A percentile compares a stretch with the other conserved stretches of the same genome.
These are phyloP conservation scores for Trichogramma dendrolimi DNA, from an alignment of 2,888 invertebrate species.

Conservation along the genomic window DNA sequence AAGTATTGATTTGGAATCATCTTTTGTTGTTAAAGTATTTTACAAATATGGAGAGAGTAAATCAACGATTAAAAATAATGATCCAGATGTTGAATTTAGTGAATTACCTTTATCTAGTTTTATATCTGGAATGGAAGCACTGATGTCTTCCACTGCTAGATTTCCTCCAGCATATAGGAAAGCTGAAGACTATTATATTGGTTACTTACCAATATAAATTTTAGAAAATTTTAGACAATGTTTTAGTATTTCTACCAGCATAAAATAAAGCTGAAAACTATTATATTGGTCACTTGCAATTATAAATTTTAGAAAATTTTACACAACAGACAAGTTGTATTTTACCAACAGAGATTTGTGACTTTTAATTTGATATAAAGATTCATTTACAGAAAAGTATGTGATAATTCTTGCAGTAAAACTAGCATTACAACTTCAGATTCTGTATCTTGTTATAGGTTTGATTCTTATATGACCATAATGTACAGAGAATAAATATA, in stretches of 20 bases:
- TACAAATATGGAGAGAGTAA: slow-evolving; percentile 42
- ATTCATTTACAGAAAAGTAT: too few species aligned
- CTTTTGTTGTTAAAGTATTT: slow-evolving; percentile 42
- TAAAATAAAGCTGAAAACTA: neutral
- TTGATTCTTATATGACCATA: too few species aligned
- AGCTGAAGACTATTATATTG: slow-evolving; percentile 40
- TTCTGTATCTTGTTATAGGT: too few species aligned
- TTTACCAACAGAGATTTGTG: too few species aligned
- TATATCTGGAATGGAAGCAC: slow-evolving; percentile 43
- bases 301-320: too few species aligned
- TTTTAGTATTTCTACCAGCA: neutral
- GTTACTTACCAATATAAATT: slow-evolving; percentile 35
- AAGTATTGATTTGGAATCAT: slow-evolving; percentile 32
- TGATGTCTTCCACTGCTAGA: slow-evolving; percentile 40
- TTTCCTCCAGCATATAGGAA: slow-evolving; percentile 43
- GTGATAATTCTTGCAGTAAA: too few species aligned
- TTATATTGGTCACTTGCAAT: neutral
- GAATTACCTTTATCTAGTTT: slow-evolving; percentile 41
- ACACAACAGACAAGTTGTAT: too few species aligned
- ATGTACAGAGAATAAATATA: too few species aligned
- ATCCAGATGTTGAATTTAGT: slow-evolving; percentile 37
- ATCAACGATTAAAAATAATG: slow-evolving; percentile 26
- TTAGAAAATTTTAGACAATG: neutral
- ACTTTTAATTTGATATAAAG: too few species aligned
- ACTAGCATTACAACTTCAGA: too few species aligned